phyloP scores from a whole-genome alignment of 2,888 invertebrate genomes.

The Melanargia galathea region DNA sequence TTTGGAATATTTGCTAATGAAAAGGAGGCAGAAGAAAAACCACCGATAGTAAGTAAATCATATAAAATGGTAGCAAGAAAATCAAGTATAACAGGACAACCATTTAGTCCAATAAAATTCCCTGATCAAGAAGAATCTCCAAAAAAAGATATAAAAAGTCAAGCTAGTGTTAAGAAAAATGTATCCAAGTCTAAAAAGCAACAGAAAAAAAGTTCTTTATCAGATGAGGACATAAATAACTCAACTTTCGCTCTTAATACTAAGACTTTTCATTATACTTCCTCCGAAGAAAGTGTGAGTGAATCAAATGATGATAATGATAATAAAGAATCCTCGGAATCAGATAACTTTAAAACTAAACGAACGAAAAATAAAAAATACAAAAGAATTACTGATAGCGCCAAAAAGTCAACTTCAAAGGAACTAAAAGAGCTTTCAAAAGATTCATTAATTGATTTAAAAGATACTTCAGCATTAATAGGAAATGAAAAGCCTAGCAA shows the following conservation, averaged over 20 bases:
- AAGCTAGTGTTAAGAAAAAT: conserved; percentile 53
- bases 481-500: conserved; percentile 73
- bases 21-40: conserved; percentile 59
- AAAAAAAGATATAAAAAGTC: conserved; percentile 52
- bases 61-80: conserved; percentile 80
- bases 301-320: conserved; percentile 76
- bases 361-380: conserved; percentile 71
- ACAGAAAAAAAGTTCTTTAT: conserved; percentile 57
- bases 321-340: conserved; percentile 71
- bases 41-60: conserved; percentile 75
- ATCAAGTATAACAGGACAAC: conserved; percentile 78
- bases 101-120: conserved; percentile 74
- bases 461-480: conserved; percentile 62
- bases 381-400: conserved; percentile 66
- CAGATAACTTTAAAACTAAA: conserved; percentile 63
- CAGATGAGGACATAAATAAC: conserved; percentile 72
- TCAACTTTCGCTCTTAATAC: conserved; percentile 72
- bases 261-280: conserved; percentile 62
- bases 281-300: conserved; percentile 72
- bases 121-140: conserved; percentile 59
- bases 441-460: conserved; percentile 71
- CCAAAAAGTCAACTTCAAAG: conserved; percentile 67
- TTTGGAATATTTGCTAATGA: conserved; percentile 46
- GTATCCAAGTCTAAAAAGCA: conserved; percentile 58
- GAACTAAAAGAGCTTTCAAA: conserved; percentile 75